A percentile compares a stretch with the other conserved stretches of the same genome.
Conservation (phyloP, 2,888 invertebrate genomes). For the Sesamia inferens region DNA sequence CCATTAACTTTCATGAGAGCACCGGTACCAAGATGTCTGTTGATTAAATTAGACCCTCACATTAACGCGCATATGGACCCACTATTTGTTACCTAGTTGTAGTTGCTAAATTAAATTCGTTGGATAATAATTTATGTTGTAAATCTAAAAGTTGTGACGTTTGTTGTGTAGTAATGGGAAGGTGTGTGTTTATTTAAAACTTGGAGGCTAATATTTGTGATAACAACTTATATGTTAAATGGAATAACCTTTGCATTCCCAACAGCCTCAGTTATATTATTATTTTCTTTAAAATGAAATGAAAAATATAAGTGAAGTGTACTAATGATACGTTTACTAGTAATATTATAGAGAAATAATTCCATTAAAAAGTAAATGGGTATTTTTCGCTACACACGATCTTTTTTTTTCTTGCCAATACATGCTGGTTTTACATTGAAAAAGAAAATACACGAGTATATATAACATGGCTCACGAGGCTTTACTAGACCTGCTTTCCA, state of each 20-base stretch:
- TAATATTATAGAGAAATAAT: conserved; percentile 5
- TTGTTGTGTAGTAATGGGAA: conserved; percentile 24
- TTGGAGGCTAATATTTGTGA: not conserved
- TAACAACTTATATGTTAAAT: not conserved
- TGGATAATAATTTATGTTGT: conserved; percentile 57
- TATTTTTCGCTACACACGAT: conserved; percentile 13
- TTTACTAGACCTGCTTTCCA: conserved; percentile 17
- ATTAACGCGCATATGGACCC: conserved; percentile 52
- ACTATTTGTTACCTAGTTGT: conserved; percentile 59
- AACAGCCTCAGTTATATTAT: not conserved
- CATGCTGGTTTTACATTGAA: conserved; percentile 6
- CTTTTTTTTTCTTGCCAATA: conserved; percentile 2
- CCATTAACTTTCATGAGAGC: conserved; percentile 75
- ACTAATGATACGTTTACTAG: no score
- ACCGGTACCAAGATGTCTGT: conserved; percentile 59
- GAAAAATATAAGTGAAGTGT: not conserved
- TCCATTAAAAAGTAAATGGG: conserved; percentile 15
- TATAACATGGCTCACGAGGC: conserved; percentile 13
- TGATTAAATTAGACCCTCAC: conserved; percentile 66
- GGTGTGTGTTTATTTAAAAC: conserved; percentile 6
- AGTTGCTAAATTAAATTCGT: conserved; percentile 57
- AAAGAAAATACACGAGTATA: conserved; percentile 26
- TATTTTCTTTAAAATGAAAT: conserved; percentile 8
- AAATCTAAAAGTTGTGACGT: conserved; percentile 56
- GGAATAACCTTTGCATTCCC: not conserved